Percentiles rank a stretch among this genome's conserved stretches.
phyloP scores from a whole-genome alignment of 2,113 vertebrate genomes.

The Nothoprocta pentlandii region DNA sequence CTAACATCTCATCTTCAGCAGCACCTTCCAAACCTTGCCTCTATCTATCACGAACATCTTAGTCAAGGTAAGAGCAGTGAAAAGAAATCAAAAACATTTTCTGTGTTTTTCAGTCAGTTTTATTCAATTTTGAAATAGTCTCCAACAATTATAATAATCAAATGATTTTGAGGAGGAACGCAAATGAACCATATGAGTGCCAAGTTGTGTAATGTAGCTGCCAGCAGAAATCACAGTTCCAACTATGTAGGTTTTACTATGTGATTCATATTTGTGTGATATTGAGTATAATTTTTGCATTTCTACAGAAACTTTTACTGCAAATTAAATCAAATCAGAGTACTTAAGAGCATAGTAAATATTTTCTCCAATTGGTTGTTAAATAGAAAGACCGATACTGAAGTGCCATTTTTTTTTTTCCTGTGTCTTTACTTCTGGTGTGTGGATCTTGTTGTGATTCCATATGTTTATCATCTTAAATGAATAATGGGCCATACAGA shows the following conservation, averaged over 20 bases:
- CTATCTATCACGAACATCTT: conserved; percentile 98
- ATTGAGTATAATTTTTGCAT: background rate
- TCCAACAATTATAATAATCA: background rate
- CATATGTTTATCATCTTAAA: background rate
- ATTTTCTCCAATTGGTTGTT: background rate
- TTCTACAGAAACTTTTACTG: background rate
- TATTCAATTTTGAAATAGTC: background rate
- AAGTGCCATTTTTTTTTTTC: background rate
- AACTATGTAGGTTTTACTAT: background rate
- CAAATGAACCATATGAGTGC: too few species aligned
- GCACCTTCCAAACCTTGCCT: conserved; percentile 97
- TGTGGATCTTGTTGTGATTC: background rate
- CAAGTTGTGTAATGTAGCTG: background rate
- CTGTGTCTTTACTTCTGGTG: background rate
- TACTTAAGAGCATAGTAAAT: background rate
- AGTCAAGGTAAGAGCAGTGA: conserved; percentile 87
- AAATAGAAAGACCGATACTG: background rate
- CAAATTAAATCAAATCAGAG: background rate
- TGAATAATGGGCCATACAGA: background rate
- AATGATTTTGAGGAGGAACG: background rate
- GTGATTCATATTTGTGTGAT: background rate
- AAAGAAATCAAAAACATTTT: background rate
- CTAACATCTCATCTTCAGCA: conserved; percentile 98
- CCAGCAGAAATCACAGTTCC: background rate
- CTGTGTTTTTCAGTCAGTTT: background rate